These are phyloP conservation scores for Podarcis muralis DNA, from an alignment of 2,113 vertebrate species.

Conservation along the genomic window DNA sequence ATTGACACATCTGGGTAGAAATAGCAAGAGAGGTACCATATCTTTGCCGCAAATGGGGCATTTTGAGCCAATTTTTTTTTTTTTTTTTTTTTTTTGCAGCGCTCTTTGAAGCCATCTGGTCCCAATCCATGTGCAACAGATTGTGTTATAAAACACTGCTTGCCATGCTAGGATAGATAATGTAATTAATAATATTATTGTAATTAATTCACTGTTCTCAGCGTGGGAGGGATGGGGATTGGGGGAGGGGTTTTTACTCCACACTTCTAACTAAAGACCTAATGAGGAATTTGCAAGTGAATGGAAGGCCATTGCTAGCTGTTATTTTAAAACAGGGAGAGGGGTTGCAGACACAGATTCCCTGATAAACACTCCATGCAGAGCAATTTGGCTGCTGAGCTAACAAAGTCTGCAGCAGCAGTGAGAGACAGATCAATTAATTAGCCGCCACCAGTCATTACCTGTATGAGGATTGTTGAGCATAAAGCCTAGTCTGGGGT, in stretches of 20 bases:
- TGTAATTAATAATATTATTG: neutral
- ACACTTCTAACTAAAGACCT: neutral
- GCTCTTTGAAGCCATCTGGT: too few relatives aligned
- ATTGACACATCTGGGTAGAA: too few relatives aligned
- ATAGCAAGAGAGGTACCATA: too few relatives aligned
- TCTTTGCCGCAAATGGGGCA: too few relatives aligned
- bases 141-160: too few relatives aligned
- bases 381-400: neutral
- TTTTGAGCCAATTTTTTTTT: too few relatives aligned
- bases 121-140: too few relatives aligned
- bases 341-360: neutral
- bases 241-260: neutral
- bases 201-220: neutral
- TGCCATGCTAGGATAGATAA: too few relatives aligned
- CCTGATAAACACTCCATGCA: neutral
- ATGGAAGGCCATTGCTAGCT: neutral
- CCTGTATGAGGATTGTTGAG: neutral
- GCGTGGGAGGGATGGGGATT: neutral
- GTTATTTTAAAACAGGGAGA: neutral
- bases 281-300: neutral
- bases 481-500: rapidly evolving
- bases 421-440: neutral
- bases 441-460: rapidly evolving
- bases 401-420: neutral
- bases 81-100: too few relatives aligned